Conservation (phyloP, 2,888 invertebrate genomes). For the Noctua fimbriata region DNA sequence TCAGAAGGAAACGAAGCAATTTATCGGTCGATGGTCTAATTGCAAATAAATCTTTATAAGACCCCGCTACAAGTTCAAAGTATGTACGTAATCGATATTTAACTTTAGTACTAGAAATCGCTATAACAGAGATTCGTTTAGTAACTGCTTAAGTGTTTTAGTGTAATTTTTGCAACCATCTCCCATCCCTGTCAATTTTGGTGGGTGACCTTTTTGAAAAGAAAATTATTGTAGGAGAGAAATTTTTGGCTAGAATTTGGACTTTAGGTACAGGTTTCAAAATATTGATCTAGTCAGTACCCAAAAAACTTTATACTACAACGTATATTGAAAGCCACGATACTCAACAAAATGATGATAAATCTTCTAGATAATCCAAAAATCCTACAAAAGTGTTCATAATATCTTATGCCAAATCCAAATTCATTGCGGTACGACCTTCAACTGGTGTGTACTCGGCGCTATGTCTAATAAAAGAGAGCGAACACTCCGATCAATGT, state of each 20-base stretch:
- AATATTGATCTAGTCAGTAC: too few species aligned
- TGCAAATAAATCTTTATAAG: conserved; percentile 58
- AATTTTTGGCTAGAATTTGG: not conserved
- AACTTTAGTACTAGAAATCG: conserved; percentile 14
- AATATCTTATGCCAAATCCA: not conserved
- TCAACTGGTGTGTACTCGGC: conserved; percentile 41
- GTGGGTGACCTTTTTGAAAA: too few species aligned
- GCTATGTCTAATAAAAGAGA: conserved; percentile 37
- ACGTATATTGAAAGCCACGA: too few species aligned
- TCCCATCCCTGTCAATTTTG: too few species aligned
- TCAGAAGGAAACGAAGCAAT: conserved; percentile 52
- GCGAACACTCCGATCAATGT: conserved; percentile 26
- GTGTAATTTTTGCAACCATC: not conserved
- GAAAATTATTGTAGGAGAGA: not conserved
- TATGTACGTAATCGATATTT: conserved; percentile 39
- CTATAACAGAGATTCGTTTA: not conserved
- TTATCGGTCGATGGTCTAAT: conserved; percentile 61
- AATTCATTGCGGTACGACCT: conserved; percentile 1
- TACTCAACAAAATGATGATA: not conserved
- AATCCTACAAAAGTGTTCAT: too few species aligned
- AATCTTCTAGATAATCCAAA: not conserved
- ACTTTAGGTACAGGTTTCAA: not conserved
- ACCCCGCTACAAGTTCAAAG: conserved; percentile 24
- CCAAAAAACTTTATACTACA: not conserved
- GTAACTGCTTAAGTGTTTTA: not conserved